Base-by-base conservation (phyloP, 2,113 vertebrate genomes). In the Pavo muticus region DNA sequence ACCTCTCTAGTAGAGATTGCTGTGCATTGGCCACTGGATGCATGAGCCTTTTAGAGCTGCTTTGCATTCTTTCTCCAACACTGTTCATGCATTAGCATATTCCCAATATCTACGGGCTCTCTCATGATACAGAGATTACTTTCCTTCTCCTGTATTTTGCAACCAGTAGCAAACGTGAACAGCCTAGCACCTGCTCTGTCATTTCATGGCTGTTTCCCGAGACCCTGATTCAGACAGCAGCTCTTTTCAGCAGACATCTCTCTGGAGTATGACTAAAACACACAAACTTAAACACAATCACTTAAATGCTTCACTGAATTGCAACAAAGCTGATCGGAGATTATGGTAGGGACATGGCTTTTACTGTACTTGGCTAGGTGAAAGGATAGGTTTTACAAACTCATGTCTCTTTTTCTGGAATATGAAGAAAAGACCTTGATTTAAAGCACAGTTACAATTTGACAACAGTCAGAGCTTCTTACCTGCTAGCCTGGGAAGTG, bases 21-120 rank as follows among this genome's bases (percentile, higher is more conserved):
- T 91, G 52, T 0, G 0, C 6, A 19, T 19, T 23, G 5, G 1
- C 21, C 3, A 1, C 16, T 2, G 1, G 11, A 30, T 54, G 60
- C 54, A 72, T 1, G 1, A 16, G 17, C 13, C 42, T 83, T 50
- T 79, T 24, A 37, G 39, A 61, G 30, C 14, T 56, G 71, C 18
- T 64, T 73, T 47, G 82, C 0, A 1, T 19, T 35, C 44, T 17
- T 68, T 40, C 64, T 80, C 19, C 32, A 68, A 47, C 76, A 35
- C 19, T 63, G 63, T 50, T 83, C 45, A 75, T 0, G 3, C 35
- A 50, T 87, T 4, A 83, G 65, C 37, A 75, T 80, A 77, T 74
- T 83, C 35, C 45, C 76, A 10, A 32, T 25, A 7, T n/a, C 61
- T 68, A 3, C 39, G 39, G 52, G 35, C 47, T 77, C 40, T 60